These are phyloP conservation scores for Acanthosoma haemorrhoidale DNA, from an alignment of 2,888 invertebrate genomes.

Conservation along the genomic window DNA sequence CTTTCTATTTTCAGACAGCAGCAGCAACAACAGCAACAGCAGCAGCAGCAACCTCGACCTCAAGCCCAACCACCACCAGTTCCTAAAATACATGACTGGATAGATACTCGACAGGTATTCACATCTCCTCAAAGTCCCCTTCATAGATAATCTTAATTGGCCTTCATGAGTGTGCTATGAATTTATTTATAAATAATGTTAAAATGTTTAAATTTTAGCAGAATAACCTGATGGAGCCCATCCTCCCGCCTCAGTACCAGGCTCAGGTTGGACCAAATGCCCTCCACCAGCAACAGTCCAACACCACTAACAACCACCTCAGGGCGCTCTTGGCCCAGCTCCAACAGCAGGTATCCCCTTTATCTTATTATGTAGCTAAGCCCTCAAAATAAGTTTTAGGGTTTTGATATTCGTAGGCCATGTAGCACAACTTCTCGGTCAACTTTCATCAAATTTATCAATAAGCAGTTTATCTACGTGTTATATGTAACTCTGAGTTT, in stretches of 20 bases:
- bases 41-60: conserved; percentile 24
- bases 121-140: neutral
- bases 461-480: no score
- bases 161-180: no score
- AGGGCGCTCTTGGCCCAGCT: conserved; percentile 41
- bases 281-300: conserved; percentile 16
- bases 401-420: no score
- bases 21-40: neutral
- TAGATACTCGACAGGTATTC: conserved; percentile 31
- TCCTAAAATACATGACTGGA: conserved; percentile 33
- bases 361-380: neutral
- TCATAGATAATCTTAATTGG: no score
- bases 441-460: no score
- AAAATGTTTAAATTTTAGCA: no score
- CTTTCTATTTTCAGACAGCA: no score
- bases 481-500: no score
- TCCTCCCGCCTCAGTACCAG: conserved; percentile 36
- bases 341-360: conserved; percentile 40
- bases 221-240: conserved; percentile 27
- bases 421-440: no score
- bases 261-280: conserved; percentile 23
- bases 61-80: conserved; percentile 16
- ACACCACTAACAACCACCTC: conserved; percentile 35
- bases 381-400: neutral
- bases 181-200: no score